Percentiles rank a stretch among this genome's conserved stretches.
Evolutionary conservation across 2,888 invertebrate species (phyloP).

Genomic region (Willowsia nigromaculata): DNA sequence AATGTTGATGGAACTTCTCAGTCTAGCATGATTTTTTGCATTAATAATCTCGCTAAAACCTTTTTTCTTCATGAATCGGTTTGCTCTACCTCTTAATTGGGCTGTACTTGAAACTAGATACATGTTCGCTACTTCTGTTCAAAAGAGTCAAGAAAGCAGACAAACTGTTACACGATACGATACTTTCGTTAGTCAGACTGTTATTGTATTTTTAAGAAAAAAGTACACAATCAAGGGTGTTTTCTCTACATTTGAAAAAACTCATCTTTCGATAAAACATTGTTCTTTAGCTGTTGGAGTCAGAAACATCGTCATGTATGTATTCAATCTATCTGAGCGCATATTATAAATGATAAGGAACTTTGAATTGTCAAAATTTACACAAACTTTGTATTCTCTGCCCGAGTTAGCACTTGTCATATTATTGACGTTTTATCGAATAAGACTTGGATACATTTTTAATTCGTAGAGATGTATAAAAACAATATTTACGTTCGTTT

Average conservation of each 20-base stretch:
- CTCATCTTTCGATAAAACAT: too few relatives aligned
- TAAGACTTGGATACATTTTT: too few relatives aligned
- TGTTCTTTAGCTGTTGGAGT: too few relatives aligned
- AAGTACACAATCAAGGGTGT: neutral
- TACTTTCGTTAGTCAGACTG: neutral
- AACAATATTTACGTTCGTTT: neutral
- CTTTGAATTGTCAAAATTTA: neutral
- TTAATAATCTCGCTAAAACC: neutral
- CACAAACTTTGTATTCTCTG: neutral
- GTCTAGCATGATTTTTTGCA: conserved; percentile 15
- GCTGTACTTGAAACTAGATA: conserved; percentile 55
- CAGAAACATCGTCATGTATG: too few relatives aligned
- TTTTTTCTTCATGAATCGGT: neutral
- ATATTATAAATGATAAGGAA: too few relatives aligned
- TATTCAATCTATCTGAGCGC: too few relatives aligned
- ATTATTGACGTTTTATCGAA: too few relatives aligned
- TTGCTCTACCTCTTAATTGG: conserved; percentile 53
- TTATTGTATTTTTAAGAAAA: neutral
- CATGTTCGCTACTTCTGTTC: conserved; percentile 38
- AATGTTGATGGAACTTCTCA: neutral
- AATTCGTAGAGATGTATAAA: neutral
- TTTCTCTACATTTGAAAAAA: too few relatives aligned
- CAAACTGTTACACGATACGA: neutral
- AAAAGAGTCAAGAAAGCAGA: neutral
- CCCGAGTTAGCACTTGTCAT: neutral